phyloP scores from a whole-genome alignment of 2,888 invertebrate genomes.

The Neelides folsomi region DNA sequence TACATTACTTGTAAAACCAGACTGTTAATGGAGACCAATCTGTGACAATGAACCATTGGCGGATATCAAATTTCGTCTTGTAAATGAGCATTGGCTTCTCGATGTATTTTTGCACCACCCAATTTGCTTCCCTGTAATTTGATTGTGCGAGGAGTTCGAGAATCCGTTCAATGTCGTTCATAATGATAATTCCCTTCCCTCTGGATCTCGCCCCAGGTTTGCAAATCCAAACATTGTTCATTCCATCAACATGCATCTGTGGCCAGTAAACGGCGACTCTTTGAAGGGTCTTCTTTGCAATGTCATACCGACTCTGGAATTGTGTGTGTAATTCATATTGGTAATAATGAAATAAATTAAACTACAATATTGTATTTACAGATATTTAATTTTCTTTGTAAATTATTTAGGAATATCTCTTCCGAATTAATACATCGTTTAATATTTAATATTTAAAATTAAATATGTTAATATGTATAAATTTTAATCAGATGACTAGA shows the following conservation, averaged over 20 bases:
- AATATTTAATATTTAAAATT: too few relatives aligned
- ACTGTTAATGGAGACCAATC: conserved; percentile 78
- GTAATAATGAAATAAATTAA: too few relatives aligned
- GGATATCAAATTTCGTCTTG: conserved; percentile 84
- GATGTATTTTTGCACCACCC: conserved; percentile 89
- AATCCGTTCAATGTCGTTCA: conserved; percentile 74
- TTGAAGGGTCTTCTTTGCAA: conserved; percentile 49
- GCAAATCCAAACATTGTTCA: conserved; percentile 81
- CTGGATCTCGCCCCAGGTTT: conserved; percentile 88
- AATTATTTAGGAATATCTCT: too few relatives aligned
- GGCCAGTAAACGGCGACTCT: conserved; percentile 61
- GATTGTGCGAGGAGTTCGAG: conserved; percentile 52
- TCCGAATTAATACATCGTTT: too few relatives aligned
- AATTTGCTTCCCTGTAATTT: conserved; percentile 49
- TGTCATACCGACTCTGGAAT: conserved; percentile 42
- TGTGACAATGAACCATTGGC: conserved; percentile 89
- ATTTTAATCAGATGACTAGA: too few relatives aligned
- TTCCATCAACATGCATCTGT: conserved; percentile 70
- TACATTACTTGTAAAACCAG: conserved; percentile 72
- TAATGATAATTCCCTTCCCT: conserved; percentile 74
- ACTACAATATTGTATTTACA: too few relatives aligned
- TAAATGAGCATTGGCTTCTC: conserved; percentile 78
- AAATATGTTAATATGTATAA: too few relatives aligned
- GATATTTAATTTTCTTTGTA: too few relatives aligned
- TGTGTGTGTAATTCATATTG: too few relatives aligned